A percentile compares a stretch with the other conserved stretches of the same genome.
Evolutionary conservation across 2,113 vertebrate species (phyloP).

Genomic region (Poeciliopsis retropinna): DNA sequence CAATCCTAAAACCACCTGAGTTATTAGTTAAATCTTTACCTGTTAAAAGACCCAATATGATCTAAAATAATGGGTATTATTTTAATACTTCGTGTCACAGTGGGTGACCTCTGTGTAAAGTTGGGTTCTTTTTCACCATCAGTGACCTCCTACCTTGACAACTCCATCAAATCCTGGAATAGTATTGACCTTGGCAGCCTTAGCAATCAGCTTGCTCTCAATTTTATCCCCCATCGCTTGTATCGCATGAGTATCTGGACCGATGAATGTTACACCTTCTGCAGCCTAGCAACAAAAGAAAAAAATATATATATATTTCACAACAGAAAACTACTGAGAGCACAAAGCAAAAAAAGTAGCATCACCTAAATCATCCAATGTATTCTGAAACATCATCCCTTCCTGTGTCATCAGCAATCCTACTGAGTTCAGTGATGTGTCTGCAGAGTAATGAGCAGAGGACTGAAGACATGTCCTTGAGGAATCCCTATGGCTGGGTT

Average conservation of each 20-base stretch:
- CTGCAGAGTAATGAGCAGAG: not conserved
- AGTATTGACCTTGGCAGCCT: slow-evolving; percentile 94
- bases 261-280: slow-evolving; percentile 90
- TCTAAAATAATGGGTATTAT: no score
- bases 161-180: slow-evolving; percentile 98
- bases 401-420: no score
- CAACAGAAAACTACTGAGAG: not conserved
- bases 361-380: no score
- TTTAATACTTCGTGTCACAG: no score
- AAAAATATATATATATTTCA: not conserved
- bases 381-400: no score
- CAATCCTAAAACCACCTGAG: no score
- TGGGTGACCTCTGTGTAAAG: no score
- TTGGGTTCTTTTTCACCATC: not conserved
- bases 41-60: no score
- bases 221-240: slow-evolving; percentile 99
- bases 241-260: slow-evolving; percentile 94
- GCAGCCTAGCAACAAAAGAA: slow-evolving; percentile 79
- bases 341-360: not conserved
- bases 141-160: slow-evolving; percentile 84
- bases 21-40: no score
- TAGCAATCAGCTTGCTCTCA: slow-evolving; percentile 97
- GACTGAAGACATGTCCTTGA: not conserved
- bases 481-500: not conserved
- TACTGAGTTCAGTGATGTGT: not conserved